A percentile compares a stretch with the other conserved stretches of the same genome.
Evolutionary conservation across 2,113 vertebrate species (phyloP).

Genomic region (Sitta europaea): DNA sequence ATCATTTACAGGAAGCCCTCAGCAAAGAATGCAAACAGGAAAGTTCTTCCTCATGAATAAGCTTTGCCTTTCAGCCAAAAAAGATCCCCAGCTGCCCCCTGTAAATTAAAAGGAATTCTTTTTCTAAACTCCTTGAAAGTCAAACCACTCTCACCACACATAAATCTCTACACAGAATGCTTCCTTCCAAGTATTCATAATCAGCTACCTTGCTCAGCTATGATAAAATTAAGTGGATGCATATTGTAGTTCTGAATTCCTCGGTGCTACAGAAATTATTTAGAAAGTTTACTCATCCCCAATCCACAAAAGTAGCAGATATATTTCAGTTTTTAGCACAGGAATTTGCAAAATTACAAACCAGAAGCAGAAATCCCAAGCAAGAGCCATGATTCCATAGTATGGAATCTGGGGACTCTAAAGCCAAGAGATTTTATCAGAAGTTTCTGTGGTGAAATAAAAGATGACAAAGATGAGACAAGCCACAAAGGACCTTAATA

Average conservation of each 20-base stretch:
- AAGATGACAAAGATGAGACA: not conserved
- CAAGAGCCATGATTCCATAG: not conserved
- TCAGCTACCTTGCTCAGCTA: not conserved
- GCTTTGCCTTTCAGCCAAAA: constrained; percentile 10
- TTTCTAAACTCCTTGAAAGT: not conserved
- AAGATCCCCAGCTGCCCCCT: not conserved
- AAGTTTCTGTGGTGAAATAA: not conserved
- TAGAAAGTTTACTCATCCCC: not conserved
- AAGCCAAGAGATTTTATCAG: not conserved
- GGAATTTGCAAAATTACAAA: not conserved
- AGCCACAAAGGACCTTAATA: not conserved
- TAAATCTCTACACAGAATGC: not conserved
- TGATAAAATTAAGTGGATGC: not conserved
- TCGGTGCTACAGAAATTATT: not conserved
- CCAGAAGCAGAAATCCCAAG: not conserved
- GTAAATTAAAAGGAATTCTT: not conserved
- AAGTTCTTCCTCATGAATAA: constrained; percentile 41
- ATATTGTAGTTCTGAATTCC: not conserved
- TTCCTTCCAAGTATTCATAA: not conserved
- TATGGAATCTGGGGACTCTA: not conserved
- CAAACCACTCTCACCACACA: not conserved
- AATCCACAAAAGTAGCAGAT: not conserved
- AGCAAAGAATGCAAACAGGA: constrained; percentile 44
- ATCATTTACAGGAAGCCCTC: constrained; percentile 33
- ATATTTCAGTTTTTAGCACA: not conserved